A percentile compares a stretch with the other conserved stretches of the same genome.
These are phyloP conservation scores for Theocolax elegans DNA, from an alignment of 1,140 invertebrate species.

Conservation along the genomic window DNA sequence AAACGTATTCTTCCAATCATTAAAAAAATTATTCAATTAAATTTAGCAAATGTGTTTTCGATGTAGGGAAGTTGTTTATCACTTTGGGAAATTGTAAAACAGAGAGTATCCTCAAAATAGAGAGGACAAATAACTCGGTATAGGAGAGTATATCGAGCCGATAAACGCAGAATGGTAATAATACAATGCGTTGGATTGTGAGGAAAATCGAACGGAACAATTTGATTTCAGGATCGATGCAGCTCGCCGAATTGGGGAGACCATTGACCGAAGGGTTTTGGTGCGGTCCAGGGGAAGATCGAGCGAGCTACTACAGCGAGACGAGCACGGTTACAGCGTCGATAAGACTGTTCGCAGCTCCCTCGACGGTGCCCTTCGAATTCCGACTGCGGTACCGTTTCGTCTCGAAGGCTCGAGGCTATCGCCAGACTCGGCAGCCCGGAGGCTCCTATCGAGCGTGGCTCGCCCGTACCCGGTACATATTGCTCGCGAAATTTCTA, in stretches of 20 bases:
- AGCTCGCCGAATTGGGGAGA: conserved; percentile 81
- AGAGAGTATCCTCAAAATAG: no score
- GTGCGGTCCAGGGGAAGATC: conserved; percentile 80
- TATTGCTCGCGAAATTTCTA: conserved; percentile 90
- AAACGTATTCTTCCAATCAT: no score
- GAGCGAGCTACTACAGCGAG: conserved; percentile 87
- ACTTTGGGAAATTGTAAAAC: no score
- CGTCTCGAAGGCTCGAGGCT: conserved; percentile 77
- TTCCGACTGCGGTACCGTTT: conserved; percentile 84
- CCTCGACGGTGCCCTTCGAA: conserved; percentile 74
- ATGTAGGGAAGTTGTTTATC: no score
- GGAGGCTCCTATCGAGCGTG: conserved; percentile 78
- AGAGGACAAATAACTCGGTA: no score
- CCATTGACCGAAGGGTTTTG: conserved; percentile 86
- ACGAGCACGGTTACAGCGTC: conserved; percentile 84
- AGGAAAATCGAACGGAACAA: background rate
- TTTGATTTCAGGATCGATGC: conserved; percentile 73
- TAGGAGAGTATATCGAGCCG: no score
- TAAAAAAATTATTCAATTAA: no score
- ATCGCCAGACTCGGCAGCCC: conserved; percentile 80
- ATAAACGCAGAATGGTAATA: no score
- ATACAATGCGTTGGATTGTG: no score
- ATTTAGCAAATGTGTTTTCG: no score
- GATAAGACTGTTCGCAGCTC: conserved; percentile 77
- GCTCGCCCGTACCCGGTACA: conserved; percentile 84